phyloP scores from a whole-genome alignment of 2,797 vertebrate genomes.

The Sitta carolinensis region DNA sequence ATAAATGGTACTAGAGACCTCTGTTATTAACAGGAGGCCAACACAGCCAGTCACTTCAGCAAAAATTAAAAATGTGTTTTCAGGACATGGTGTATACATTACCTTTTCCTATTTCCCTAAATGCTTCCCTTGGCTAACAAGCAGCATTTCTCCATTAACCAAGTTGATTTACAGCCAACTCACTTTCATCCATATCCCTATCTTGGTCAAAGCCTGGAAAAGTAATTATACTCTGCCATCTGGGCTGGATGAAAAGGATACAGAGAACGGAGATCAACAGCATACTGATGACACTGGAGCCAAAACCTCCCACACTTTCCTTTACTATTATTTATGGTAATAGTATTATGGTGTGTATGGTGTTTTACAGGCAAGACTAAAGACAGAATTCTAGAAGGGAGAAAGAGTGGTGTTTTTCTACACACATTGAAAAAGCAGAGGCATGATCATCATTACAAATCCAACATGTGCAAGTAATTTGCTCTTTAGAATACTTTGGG shows the following conservation, averaged over 20 bases:
- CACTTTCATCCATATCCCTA: slow-evolving; percentile 58
- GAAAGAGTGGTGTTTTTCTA: slow-evolving; percentile 33
- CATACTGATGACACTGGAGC: slow-evolving; percentile 56
- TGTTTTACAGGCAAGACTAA: slow-evolving; percentile 43
- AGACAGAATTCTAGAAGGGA: slow-evolving; percentile 17
- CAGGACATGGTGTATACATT: slow-evolving; percentile 40
- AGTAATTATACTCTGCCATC: slow-evolving; percentile 59
- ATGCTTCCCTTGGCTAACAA: slow-evolving; percentile 60
- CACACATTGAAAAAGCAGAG: slow-evolving; percentile 36
- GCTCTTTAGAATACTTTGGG: background rate
- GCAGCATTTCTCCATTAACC: slow-evolving; percentile 55
- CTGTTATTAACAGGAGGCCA: background rate
- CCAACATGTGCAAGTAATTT: slow-evolving; percentile 47
- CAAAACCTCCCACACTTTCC: slow-evolving; percentile 66
- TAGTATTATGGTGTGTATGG: slow-evolving; percentile 29
- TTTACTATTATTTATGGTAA: slow-evolving; percentile 65
- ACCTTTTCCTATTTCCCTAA: slow-evolving; percentile 51
- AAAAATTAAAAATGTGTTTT: slow-evolving; percentile 53
- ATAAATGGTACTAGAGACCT: background rate
- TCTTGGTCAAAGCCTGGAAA: slow-evolving; percentile 65
- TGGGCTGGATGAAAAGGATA: slow-evolving; percentile 64
- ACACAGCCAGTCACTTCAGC: background rate
- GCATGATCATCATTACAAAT: slow-evolving; percentile 6
- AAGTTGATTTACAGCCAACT: slow-evolving; percentile 58
- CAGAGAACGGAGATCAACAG: slow-evolving; percentile 51